Percentiles rank a stretch among this genome's conserved stretches.
phyloP scores from a whole-genome alignment of 2,888 invertebrate genomes.

The Rhogogaster chlorosoma region DNA sequence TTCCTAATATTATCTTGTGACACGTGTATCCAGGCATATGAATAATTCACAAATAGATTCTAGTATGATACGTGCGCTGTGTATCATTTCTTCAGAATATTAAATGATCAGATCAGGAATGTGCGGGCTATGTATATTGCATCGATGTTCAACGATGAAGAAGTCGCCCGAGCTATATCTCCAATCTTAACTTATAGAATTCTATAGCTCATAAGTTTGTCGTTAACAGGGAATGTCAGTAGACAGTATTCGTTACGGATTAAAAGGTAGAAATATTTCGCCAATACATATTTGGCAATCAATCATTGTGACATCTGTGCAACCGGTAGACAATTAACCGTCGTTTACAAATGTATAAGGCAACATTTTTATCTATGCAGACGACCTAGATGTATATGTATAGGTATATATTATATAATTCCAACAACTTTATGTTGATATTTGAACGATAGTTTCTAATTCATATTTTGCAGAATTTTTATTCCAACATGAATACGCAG shows the following conservation, averaged over 20 bases:
- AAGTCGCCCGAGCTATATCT: not conserved
- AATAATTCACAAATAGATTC: too few species aligned
- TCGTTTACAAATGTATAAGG: not conserved
- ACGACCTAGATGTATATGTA: too few species aligned
- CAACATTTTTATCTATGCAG: not conserved
- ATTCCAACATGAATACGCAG: not conserved
- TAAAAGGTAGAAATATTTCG: constrained; percentile 10
- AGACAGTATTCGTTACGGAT: not conserved
- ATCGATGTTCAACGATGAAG: not conserved
- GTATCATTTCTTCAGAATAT: too few species aligned
- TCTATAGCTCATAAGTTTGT: too few species aligned
- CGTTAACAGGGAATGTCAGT: not conserved
- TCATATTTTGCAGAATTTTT: not conserved
- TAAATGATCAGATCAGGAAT: too few species aligned
- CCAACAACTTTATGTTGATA: not conserved
- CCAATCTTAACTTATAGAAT: not conserved
- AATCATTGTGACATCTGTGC: not conserved
- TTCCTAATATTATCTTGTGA: too few species aligned
- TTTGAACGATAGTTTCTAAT: not conserved
- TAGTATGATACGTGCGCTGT: too few species aligned
- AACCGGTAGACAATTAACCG: not conserved
- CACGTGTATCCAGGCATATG: too few species aligned
- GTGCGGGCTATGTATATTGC: not conserved
- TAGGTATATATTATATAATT: not conserved
- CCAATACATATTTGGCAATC: constrained; percentile 25